Evolutionary conservation across 2,113 vertebrate species (phyloP).

Genomic region (human): DNA sequence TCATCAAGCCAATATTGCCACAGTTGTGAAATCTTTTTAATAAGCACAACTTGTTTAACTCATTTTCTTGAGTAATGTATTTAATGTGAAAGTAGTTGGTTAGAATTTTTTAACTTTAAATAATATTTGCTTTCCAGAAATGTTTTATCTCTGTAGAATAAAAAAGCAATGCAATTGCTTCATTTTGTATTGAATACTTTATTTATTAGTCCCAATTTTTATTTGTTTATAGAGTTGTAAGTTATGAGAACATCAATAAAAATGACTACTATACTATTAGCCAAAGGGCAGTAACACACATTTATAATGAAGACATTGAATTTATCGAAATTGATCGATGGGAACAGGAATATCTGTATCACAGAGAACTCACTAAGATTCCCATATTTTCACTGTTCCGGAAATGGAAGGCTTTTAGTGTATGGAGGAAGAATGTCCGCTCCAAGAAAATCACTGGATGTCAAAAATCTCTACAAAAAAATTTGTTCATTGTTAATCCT

Average conservation of each 20-base stretch:
- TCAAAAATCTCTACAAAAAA: conserved; percentile 79
- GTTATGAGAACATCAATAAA: conserved; percentile 83
- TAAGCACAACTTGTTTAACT: neutral
- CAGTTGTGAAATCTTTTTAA: neutral
- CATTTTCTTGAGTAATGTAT: neutral
- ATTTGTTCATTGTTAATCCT: conserved; percentile 86
- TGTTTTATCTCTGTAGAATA: neutral
- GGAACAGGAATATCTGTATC: conserved; percentile 85
- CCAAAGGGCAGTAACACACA: conserved; percentile 80
- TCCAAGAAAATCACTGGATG: conserved; percentile 83
- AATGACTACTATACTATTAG: conserved; percentile 87
- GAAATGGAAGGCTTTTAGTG: conserved; percentile 87
- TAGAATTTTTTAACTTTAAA: neutral
- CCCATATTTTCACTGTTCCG: conserved; percentile 89
- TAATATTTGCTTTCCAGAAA: neutral
- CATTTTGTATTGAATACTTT: conserved; percentile 23
- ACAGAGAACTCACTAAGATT: conserved; percentile 85
- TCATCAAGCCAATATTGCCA: neutral
- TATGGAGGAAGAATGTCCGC: conserved; percentile 88
- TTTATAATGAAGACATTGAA: conserved; percentile 75
- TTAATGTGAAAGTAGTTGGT: conserved; percentile 15
- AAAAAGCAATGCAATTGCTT: neutral
- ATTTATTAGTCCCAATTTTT: conserved; percentile 52
- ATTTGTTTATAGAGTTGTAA: conserved; percentile 82
- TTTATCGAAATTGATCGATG: conserved; percentile 82